Evolutionary conservation across 2,797 vertebrate genomes (phyloP).

Genomic region (Leptodactylus fallax): DNA sequence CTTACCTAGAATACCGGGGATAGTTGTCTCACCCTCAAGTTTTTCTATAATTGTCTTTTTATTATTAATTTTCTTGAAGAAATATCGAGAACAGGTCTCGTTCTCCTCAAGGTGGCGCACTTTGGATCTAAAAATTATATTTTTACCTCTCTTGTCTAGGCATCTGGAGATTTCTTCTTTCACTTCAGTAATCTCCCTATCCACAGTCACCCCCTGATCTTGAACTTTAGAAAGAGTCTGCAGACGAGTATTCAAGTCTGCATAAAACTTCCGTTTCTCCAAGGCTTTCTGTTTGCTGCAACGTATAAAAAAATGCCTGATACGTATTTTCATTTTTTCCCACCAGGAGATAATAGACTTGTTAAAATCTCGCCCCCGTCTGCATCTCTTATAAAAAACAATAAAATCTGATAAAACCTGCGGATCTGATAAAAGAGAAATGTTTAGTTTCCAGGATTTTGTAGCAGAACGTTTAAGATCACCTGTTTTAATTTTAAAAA

Average conservation of each 20-base stretch:
- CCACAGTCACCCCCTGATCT: neutral
- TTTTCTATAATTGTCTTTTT: neutral
- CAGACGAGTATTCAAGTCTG: neutral
- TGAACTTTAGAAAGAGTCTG: neutral
- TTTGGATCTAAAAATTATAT: neutral
- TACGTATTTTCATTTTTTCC: neutral
- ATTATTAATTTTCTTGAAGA: neutral
- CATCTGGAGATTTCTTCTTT: neutral
- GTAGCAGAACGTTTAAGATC: neutral
- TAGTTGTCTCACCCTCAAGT: neutral
- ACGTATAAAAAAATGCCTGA: too few relatives aligned
- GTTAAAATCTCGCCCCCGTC: neutral
- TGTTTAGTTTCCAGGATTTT: neutral
- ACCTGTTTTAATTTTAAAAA: neutral
- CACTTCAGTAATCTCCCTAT: neutral
- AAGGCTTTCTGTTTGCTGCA: too few relatives aligned
- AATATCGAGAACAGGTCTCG: neutral
- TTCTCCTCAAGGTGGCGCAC: neutral
- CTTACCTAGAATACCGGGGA: neutral
- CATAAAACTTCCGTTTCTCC: neutral
- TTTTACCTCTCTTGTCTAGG: neutral
- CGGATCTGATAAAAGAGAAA: neutral
- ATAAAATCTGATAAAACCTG: neutral
- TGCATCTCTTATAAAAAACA: neutral
- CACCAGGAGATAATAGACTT: fast-evolving